Evolutionary conservation across 2,113 vertebrate species (phyloP).

Genomic region (Atherinomorus stipes): DNA sequence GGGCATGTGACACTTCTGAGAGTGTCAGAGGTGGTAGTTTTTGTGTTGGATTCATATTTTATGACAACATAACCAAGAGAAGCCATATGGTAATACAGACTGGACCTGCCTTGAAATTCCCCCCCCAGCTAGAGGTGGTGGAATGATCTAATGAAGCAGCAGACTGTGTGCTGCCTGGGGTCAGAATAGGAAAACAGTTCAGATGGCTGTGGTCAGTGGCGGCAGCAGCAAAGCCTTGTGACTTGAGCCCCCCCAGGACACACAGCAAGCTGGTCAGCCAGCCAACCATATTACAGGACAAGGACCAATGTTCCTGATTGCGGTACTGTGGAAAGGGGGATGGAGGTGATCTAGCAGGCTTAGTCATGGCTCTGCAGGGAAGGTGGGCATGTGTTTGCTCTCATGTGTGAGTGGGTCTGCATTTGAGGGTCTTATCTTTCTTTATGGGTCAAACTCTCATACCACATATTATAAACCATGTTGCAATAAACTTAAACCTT

Average conservation of each 20-base stretch:
- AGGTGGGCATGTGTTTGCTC: conserved; percentile 9
- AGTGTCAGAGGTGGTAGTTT: conserved; percentile 37
- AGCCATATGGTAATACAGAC: conserved; percentile 74
- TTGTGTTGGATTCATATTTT: conserved; percentile 70
- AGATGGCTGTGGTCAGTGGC: conserved; percentile 62
- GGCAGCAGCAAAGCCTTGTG: conserved; percentile 55
- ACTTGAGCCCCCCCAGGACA: conserved; percentile 51
- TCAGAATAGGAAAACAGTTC: conserved; percentile 62
- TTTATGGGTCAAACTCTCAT: conserved; percentile 7
- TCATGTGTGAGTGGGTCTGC: conserved; percentile 11
- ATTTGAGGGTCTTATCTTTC: neutral
- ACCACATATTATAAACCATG: conserved; percentile 2
- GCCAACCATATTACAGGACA: conserved; percentile 55
- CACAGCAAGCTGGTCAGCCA: conserved; percentile 37
- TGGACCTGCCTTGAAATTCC: conserved; percentile 65
- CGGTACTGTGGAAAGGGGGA: conserved; percentile 46
- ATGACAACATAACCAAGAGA: conserved; percentile 63
- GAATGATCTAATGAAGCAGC: conserved; percentile 75
- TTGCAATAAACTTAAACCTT: neutral
- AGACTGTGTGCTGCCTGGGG: conserved; percentile 64
- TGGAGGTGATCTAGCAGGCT: conserved; percentile 56
- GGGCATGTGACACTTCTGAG: conserved; percentile 61
- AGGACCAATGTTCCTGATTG: conserved; percentile 44
- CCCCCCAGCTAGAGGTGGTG: conserved; percentile 59
- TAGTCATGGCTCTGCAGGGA: conserved; percentile 54